These are phyloP conservation scores for Harpagoxenus sublaevis DNA, from an alignment of 2,888 invertebrate genomes.

Conservation along the genomic window DNA sequence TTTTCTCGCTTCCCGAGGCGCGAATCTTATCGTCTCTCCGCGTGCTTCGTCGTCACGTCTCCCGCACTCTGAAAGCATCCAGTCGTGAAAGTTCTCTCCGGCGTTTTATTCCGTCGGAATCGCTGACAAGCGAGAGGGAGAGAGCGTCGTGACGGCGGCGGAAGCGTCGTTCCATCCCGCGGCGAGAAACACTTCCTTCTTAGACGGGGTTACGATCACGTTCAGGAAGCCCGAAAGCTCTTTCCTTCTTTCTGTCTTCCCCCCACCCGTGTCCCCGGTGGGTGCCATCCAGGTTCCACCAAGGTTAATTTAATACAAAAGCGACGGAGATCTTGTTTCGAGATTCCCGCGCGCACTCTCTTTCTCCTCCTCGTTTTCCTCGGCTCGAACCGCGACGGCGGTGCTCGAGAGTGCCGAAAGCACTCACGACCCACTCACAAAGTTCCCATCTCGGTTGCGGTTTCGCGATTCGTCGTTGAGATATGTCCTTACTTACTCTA, in stretches of 20 bases:
- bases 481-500: conserved; percentile 45
- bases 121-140: conserved; percentile 4
- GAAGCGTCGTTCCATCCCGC: not conserved
- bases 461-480: conserved; percentile 22
- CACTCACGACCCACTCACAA: conserved; percentile 19
- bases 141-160: not conserved
- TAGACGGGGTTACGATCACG: conserved; percentile 16
- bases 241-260: not conserved
- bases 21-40: conserved; percentile 27
- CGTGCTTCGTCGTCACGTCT: conserved; percentile 48
- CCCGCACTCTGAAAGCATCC: conserved; percentile 41
- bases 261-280: no score
- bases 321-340: conserved; percentile 15
- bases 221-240: conserved; percentile 22
- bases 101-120: conserved; percentile 33
- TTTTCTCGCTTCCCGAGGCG: conserved; percentile 22
- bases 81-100: conserved; percentile 43
- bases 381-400: not conserved
- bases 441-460: conserved; percentile 29
- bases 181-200: conserved; percentile 32
- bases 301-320: conserved; percentile 52
- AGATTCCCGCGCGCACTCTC: not conserved
- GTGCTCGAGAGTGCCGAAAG: conserved; percentile 37
- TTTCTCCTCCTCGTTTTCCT: not conserved
- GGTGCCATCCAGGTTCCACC: conserved; percentile 1